Evolutionary conservation across 2,888 invertebrate genomes (phyloP), one percentile per base, ranked within the genome.

Genomic region (Malacosoma neustria): DNA sequence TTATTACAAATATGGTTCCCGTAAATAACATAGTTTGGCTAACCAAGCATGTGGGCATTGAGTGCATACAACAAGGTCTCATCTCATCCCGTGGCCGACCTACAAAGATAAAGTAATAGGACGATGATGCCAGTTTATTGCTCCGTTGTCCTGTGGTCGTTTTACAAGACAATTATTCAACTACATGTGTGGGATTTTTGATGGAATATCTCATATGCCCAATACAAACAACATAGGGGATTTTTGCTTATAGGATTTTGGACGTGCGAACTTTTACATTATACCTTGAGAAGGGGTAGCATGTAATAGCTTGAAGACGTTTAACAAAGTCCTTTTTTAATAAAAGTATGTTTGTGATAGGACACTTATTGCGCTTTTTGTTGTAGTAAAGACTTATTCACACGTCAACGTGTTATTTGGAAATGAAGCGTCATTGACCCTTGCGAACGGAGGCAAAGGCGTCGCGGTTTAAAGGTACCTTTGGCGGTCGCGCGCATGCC

Each of bases 401-500:
- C n/a, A n/a, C n/a, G n/a, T n/a, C n/a, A n/a, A n/a, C n/a, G 9
- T 22, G 22, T 22, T 22, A 9, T 70, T 71, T 64, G 54, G 58
- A 60, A 57, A 55, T 45, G 48, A 60, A 57, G 62, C 70, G 75
- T 74, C 76, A 73, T 72, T 79, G 79, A 79, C 74, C 79, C 60
- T 60, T 53, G 51, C 63, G 61, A 61, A 70, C 67, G 72, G 69
- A 71, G 64, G 58, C 5, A 64, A 57, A 68, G 60, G 61, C 73
- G 67, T 68, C 72, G 72, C 67, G 68, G 62, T 68, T 73, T 72
- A 54, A 69, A 69, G 72, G 68, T 71, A 72, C 65, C 57, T 66
- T 60, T 61, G 57, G 55, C 74, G 67, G 68, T 57, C 57, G 65
- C 76, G 82, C 81, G 81, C 81, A 84, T 81, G 81, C 68, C 77